phyloP scores from a whole-genome alignment of 2,797 vertebrate species.

The Nyctalus aviator region DNA sequence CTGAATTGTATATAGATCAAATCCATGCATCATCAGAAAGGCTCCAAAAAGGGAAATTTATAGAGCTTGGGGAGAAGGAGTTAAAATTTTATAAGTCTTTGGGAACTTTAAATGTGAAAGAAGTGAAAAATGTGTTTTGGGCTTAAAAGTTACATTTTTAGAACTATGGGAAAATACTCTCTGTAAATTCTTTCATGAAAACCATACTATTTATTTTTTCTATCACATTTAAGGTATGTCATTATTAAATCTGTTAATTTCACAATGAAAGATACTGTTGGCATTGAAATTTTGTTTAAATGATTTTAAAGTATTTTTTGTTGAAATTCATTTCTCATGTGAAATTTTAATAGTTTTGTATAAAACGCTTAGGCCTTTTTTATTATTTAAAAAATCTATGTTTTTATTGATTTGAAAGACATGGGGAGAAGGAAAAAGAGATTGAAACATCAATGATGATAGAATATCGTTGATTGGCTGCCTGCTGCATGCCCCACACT shows the following conservation, averaged over 20 bases:
- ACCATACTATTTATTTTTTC: slow-evolving; percentile 8
- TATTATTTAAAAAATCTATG: too few relatives aligned
- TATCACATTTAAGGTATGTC: neutral
- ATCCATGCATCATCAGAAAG: slow-evolving; percentile 42
- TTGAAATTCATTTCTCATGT: slow-evolving; percentile 19
- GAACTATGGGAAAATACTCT: slow-evolving; percentile 12
- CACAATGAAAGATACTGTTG: neutral
- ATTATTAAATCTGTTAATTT: slow-evolving; percentile 57
- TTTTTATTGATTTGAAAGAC: too few relatives aligned
- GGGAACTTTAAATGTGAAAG: slow-evolving; percentile 34
- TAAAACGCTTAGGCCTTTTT: neutral
- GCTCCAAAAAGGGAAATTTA: slow-evolving; percentile 48
- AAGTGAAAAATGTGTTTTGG: slow-evolving; percentile 52
- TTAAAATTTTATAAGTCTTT: slow-evolving; percentile 61
- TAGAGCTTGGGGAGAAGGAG: slow-evolving; percentile 20
- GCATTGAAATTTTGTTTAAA: slow-evolving; percentile 16
- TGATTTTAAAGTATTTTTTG: slow-evolving; percentile 31
- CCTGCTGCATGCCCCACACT: too few relatives aligned
- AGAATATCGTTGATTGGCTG: too few relatives aligned
- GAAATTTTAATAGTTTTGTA: slow-evolving; percentile 34
- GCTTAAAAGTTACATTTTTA: slow-evolving; percentile 56
- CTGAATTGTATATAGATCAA: slow-evolving; percentile 66
- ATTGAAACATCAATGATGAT: too few relatives aligned
- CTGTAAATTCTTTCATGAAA: slow-evolving; percentile 12
- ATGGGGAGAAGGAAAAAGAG: too few relatives aligned